A percentile compares a stretch with the other conserved stretches of the same genome.
Conservation (phyloP, 2,797 vertebrate genomes). For the Potorous gilbertii region DNA sequence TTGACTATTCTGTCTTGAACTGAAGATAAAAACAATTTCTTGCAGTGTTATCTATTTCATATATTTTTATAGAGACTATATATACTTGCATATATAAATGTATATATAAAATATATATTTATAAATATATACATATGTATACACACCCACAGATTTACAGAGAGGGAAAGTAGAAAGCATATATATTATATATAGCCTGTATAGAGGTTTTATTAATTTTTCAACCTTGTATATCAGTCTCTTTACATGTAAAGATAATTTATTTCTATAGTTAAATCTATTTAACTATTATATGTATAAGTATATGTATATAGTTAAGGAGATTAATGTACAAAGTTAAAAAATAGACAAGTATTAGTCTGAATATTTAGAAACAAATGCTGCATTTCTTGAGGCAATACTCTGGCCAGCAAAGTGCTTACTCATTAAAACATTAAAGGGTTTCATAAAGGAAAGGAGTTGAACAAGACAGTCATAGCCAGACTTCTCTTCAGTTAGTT, state of each 20-base stretch:
- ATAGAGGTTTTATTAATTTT: not conserved
- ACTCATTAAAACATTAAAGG: not conserved
- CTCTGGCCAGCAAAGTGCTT: conserved; percentile 6
- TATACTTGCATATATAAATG: too few species aligned
- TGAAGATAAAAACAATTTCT: not conserved
- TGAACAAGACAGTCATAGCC: not conserved
- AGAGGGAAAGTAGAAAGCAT: not conserved
- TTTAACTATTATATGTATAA: not conserved
- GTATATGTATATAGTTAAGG: not conserved
- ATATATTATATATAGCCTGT: not conserved
- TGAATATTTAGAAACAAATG: not conserved
- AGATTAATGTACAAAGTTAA: conserved; percentile 32
- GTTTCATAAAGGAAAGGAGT: not conserved
- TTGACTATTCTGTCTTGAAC: not conserved
- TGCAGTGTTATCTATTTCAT: not conserved
- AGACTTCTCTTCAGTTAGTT: conserved; percentile 23
- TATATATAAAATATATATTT: too few species aligned
- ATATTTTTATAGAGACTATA: not conserved
- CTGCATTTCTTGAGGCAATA: conserved; percentile 9
- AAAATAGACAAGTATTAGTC: conserved; percentile 9
- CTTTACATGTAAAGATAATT: not conserved
- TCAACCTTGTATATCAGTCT: not conserved
- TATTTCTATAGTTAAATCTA: not conserved
- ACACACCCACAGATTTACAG: not conserved
- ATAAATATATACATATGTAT: too few species aligned